These are phyloP conservation scores for Neodiprion virginianus DNA, from an alignment of 1,140 invertebrate species.

Conservation along the genomic window DNA sequence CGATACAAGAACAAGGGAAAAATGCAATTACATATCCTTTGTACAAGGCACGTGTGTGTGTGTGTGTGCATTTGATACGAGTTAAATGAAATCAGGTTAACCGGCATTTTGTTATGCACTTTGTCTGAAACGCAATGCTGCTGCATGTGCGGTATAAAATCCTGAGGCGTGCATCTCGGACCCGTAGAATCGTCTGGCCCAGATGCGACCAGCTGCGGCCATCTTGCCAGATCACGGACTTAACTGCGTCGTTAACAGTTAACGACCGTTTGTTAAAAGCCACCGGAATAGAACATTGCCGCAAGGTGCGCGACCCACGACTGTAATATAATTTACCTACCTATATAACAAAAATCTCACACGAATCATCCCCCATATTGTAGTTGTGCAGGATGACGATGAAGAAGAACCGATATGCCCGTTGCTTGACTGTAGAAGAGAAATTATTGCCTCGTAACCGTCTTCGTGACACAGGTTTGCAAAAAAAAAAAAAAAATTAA, in stretches of 20 bases:
- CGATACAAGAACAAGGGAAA: too few species aligned
- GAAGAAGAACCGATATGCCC: neutral
- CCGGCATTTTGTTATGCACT: conserved; percentile 7
- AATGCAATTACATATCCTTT: too few species aligned
- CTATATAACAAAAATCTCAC: too few species aligned
- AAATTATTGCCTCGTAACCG: neutral
- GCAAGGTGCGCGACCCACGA: neutral
- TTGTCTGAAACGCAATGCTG: neutral
- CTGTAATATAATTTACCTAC: neutral
- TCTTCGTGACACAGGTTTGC: neutral
- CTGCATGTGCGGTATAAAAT: conserved; percentile 19
- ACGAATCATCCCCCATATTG: neutral
- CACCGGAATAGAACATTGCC: conserved; percentile 44
- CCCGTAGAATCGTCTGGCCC: neutral
- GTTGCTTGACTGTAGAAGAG: neutral
- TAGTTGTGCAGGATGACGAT: neutral
- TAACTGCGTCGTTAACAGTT: conserved; percentile 49
- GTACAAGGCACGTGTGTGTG: neutral
- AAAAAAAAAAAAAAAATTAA: neutral
- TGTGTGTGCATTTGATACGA: neutral
- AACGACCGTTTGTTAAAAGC: conserved; percentile 49
- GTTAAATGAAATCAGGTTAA: neutral
- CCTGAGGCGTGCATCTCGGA: neutral
- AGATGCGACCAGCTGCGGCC: conserved; percentile 43
- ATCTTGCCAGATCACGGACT: conserved; percentile 42